Evolutionary conservation across 2,888 invertebrate species (phyloP), one percentile per base, ranked within the genome.

Genomic region (Amiota mariae): DNA sequence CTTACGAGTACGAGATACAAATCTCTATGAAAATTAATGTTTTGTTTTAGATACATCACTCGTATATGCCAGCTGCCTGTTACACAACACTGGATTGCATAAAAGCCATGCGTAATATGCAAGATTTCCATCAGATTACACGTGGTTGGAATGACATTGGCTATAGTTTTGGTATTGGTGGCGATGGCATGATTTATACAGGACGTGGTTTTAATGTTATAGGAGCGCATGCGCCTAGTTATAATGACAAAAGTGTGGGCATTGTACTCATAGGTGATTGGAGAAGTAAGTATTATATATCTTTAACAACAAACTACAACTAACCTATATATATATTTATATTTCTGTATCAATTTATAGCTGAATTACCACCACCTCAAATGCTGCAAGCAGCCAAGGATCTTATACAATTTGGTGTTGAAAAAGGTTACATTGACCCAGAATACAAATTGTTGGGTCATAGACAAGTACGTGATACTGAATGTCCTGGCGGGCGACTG

Each of bases 201-300:
- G 95, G 94, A 1, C 91, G 95, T 3, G 94, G 95, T 0, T 95
- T 95, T 93, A 91, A 92, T 70, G 88, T 90, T 1, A 89, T 93
- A 0, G 95, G 95, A 0, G 94, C 95, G 0, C 95, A 96, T 87
- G 93, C 95, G 0, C 92, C 92, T 4, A 89, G 89, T 73, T 94
- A 93, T 90, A 95, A 94, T 88, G 90, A 91, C 76, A 90, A 91
- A 84, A 94, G 94, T 86, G 91, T 94, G 64, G 95, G 94, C 18
- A 93, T 95, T 75, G 93, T 93, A 78, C 86, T 95, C 12, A 94
- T 95, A 75, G 95, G 95, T 11, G 93, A 94, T 84, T 95, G 93
- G 93, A 91, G 91, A 90, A 91, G 94, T 94, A 88, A 92, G 92
- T 91, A 46, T 0, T 51, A 10, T 24, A 6, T 48, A 8, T n/a